Percentiles rank a stretch among this genome's conserved stretches.
These are phyloP conservation scores for Guaruba guarouba DNA, from an alignment of 2,113 vertebrate genomes.

Conservation along the genomic window DNA sequence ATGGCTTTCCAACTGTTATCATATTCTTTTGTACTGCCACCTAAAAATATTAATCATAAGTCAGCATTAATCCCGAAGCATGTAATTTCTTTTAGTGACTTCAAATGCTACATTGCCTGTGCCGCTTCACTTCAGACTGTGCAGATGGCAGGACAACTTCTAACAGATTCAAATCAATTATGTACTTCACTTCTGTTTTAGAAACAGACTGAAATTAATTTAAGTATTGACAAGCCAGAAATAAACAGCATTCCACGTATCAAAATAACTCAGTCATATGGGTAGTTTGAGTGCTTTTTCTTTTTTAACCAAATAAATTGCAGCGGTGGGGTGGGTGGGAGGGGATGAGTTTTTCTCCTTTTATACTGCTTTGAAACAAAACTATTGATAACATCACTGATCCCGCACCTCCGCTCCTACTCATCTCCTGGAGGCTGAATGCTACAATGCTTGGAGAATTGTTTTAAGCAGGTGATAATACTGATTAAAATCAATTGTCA, in stretches of 20 bases:
- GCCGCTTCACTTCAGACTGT: not conserved
- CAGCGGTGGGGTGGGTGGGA: fast-evolving
- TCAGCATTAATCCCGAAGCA: not conserved
- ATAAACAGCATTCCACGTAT: not conserved
- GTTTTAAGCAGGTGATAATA: not conserved
- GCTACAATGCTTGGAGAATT: not conserved
- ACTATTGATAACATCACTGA: not conserved
- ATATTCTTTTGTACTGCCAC: not conserved
- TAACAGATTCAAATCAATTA: not conserved
- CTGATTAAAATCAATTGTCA: constrained; percentile 35
- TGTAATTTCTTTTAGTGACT: not conserved
- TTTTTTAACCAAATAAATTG: not conserved
- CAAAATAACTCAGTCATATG: not conserved
- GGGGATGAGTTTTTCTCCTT: not conserved
- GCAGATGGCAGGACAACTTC: constrained; percentile 52
- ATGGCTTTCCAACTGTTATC: constrained; percentile 2
- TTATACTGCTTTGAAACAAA: not conserved
- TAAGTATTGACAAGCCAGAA: constrained; percentile 33
- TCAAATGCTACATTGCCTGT: not conserved
- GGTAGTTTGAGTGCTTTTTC: not conserved
- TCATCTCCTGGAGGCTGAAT: not conserved
- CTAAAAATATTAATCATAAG: constrained; percentile 15
- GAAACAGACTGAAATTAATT: constrained; percentile 47
- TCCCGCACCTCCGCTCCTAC: not conserved
- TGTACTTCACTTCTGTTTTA: constrained; percentile 29